Conservation (phyloP, 2,888 invertebrate species). For the Caenorhabditis imperialis region DNA sequence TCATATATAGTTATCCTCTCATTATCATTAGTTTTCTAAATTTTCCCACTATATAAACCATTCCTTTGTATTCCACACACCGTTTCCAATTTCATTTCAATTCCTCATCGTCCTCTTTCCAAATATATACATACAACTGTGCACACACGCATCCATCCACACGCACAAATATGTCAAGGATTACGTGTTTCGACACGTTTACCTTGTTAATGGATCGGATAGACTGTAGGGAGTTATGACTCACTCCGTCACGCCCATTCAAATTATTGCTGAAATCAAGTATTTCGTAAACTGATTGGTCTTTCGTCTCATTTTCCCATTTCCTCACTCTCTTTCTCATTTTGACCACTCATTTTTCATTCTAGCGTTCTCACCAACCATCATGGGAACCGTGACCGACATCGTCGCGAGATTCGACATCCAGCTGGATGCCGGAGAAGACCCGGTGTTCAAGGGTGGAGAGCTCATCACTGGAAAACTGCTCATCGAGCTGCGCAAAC, state of each 20-base stretch:
- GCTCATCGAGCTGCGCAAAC: constrained; percentile 57
- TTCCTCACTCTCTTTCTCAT: not conserved
- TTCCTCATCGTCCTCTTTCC: constrained; percentile 20
- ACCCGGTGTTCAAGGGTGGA: constrained; percentile 62
- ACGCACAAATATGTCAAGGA: constrained; percentile 12
- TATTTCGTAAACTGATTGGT: no score
- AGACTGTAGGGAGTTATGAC: no score
- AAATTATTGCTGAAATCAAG: no score
- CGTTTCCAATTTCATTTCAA: not conserved
- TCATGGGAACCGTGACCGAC: constrained; percentile 52
- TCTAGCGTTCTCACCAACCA: no score
- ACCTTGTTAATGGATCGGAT: no score
- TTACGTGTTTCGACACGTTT: no score
- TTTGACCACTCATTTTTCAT: no score
- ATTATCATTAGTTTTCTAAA: no score
- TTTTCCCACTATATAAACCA: no score
- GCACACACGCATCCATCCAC: constrained; percentile 46
- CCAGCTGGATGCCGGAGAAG: constrained; percentile 57
- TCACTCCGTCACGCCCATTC: no score
- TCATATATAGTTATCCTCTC: no score
- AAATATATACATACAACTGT: constrained; percentile 44
- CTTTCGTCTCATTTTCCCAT: no score
- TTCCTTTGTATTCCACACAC: not conserved
- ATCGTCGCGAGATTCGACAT: constrained; percentile 59
- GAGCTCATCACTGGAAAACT: constrained; percentile 63